Evolutionary conservation across 2,797 vertebrate species (phyloP).

Genomic region (Holocentrus rufus): DNA sequence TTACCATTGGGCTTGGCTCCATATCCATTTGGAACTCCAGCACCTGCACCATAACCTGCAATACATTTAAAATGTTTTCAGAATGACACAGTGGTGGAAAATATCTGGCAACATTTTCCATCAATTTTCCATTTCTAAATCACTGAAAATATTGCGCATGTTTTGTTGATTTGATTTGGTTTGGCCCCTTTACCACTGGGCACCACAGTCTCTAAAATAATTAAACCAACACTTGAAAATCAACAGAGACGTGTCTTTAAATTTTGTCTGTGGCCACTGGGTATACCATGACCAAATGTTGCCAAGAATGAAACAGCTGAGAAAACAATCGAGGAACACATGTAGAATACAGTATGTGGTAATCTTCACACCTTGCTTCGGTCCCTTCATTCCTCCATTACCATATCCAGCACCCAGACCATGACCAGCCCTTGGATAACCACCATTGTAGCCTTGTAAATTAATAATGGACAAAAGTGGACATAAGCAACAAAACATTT

Average conservation of each 20-base stretch:
- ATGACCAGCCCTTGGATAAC: conserved; percentile 61
- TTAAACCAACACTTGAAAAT: neutral
- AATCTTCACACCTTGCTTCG: conserved; percentile 52
- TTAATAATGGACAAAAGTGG: neutral
- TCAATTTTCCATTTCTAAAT: no score
- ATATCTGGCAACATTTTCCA: no score
- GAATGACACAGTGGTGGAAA: no score
- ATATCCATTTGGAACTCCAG: conserved; percentile 20
- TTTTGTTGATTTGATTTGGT: no score
- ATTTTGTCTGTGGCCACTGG: neutral
- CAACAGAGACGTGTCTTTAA: neutral
- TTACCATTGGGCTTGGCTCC: conserved; percentile 18
- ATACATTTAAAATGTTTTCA: no score
- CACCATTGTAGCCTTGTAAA: conserved; percentile 60
- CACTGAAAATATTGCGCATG: no score
- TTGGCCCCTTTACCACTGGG: no score
- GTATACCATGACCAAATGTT: neutral
- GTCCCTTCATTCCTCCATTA: conserved; percentile 71
- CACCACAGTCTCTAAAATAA: no score
- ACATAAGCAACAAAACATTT: neutral
- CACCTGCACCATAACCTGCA: neutral
- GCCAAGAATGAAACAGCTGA: neutral
- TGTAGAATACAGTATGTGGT: neutral
- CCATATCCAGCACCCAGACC: conserved; percentile 58
- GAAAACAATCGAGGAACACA: no score